phyloP scores from a whole-genome alignment of 1,140 invertebrate genomes.

The Calliopsis andreniformis region DNA sequence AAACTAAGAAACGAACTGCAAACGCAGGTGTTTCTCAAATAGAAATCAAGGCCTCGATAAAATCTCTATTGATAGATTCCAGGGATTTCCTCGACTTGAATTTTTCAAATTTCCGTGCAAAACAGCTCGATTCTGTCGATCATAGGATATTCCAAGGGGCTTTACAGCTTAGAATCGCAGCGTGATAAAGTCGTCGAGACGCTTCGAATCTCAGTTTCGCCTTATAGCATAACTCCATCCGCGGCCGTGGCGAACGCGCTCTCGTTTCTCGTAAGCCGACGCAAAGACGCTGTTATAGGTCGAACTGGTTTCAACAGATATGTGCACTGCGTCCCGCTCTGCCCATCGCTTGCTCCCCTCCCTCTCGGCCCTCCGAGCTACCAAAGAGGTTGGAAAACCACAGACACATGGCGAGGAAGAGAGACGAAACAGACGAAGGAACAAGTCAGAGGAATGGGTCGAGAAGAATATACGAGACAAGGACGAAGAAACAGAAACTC shows the following conservation, averaged over 20 bases:
- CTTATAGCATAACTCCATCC: slow-evolving; percentile 43
- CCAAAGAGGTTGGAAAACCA: slow-evolving; percentile 45
- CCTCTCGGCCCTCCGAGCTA: neutral
- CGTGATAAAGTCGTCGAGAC: slow-evolving; percentile 29
- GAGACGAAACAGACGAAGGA: neutral
- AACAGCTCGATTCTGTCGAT: neutral
- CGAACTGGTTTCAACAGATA: slow-evolving; percentile 56
- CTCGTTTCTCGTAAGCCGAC: slow-evolving; percentile 48
- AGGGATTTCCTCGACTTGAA: neutral
- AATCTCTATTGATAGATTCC: no score
- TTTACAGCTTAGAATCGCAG: neutral
- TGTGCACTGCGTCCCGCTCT: slow-evolving; percentile 10
- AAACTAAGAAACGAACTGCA: no score
- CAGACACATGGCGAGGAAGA: slow-evolving; percentile 18
- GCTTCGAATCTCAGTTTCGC: slow-evolving; percentile 43
- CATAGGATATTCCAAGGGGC: slow-evolving; percentile 5
- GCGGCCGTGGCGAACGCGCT: slow-evolving; percentile 25
- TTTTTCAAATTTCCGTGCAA: no score
- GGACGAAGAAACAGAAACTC: neutral
- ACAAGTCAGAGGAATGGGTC: neutral
- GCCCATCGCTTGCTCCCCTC: neutral
- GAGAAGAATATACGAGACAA: neutral
- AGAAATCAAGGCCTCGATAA: no score
- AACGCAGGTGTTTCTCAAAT: no score
- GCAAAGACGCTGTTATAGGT: slow-evolving; percentile 58